These are phyloP conservation scores for Deroplatys truncata DNA, from an alignment of 2,888 invertebrate genomes.

Conservation along the genomic window DNA sequence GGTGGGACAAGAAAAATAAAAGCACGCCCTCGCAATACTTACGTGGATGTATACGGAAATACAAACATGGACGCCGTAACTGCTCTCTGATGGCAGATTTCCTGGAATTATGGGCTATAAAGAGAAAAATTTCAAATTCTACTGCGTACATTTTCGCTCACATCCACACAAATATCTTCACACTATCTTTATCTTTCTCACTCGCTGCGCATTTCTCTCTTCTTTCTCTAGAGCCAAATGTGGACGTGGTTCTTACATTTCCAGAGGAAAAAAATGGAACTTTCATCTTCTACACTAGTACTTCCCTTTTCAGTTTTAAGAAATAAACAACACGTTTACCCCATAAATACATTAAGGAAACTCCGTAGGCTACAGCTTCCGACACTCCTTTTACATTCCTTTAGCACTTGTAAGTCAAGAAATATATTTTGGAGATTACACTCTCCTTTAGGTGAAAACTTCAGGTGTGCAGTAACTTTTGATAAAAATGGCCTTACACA, in stretches of 20 bases:
- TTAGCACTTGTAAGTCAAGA: too few species aligned
- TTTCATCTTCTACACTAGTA: neutral
- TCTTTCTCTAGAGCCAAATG: neutral
- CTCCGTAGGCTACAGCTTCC: too few species aligned
- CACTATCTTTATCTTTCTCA: neutral
- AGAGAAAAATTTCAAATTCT: constrained; percentile 29
- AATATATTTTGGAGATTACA: too few species aligned
- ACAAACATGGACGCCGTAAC: constrained; percentile 28
- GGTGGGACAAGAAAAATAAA: neutral
- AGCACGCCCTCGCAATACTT: constrained; percentile 8
- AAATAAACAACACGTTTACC: neutral
- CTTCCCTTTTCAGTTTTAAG: neutral
- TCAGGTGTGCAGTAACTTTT: too few species aligned
- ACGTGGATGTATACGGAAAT: constrained; percentile 27
- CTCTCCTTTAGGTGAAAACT: too few species aligned
- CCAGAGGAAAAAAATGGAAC: neutral
- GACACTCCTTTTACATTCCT: too few species aligned
- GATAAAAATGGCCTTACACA: too few species aligned
- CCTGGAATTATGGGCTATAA: constrained; percentile 32
- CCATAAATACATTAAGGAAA: neutral
- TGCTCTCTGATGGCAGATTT: constrained; percentile 32
- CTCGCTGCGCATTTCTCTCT: neutral
- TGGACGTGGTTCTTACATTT: neutral
- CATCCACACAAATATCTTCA: neutral
- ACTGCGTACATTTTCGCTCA: neutral